Conservation (phyloP, 2,797 vertebrate species). For the Phrynocephalus forsythii region DNA sequence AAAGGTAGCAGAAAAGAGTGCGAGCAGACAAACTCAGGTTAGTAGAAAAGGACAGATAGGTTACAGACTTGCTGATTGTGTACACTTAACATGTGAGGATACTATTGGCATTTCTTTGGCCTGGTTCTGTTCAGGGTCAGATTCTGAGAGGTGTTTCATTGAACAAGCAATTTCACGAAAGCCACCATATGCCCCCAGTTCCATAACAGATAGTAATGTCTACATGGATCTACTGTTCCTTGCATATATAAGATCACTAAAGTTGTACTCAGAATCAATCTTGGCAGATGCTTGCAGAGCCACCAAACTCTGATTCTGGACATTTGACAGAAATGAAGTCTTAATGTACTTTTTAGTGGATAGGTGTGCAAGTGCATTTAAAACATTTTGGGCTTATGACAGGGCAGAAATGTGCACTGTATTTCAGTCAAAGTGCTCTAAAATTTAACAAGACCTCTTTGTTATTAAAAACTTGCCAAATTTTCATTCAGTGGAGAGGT, state of each 20-base stretch:
- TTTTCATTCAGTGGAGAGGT: background rate
- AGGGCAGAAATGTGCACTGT: background rate
- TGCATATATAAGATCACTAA: background rate
- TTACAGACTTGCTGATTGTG: slow-evolving; percentile 17
- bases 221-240: background rate
- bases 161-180: background rate
- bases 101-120: background rate
- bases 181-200: background rate
- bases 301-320: background rate
- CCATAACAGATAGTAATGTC: background rate
- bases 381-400: background rate
- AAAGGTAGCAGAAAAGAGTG: slow-evolving; percentile 56
- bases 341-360: background rate
- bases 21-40: slow-evolving; percentile 57
- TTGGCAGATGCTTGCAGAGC: background rate
- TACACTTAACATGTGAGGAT: slow-evolving; percentile 29
- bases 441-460: background rate
- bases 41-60: slow-evolving; percentile 42
- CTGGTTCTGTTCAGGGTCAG: background rate
- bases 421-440: background rate
- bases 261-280: background rate
- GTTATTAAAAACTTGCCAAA: background rate
- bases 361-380: background rate
- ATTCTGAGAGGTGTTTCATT: slow-evolving; percentile 4
- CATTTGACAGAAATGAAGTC: background rate